Evolutionary conservation across 2,797 vertebrate species (phyloP), one percentile per base, ranked within the genome.

Genomic region (Sebastes oblongus): DNA sequence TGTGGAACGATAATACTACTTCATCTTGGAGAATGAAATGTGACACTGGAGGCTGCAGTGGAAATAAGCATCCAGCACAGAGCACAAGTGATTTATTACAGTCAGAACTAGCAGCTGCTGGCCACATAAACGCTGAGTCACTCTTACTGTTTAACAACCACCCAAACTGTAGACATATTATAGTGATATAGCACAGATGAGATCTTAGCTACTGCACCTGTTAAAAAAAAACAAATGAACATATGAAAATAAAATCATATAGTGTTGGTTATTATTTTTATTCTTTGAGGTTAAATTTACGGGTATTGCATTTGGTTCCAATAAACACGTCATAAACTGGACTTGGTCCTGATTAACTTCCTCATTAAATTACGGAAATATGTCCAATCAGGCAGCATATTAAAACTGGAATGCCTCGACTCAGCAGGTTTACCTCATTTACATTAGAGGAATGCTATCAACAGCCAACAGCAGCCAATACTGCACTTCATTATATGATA

Each of bases 11-110:
- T 46, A 39, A 39, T 39, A 39, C 39, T 39, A 39, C 39, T 39
- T 39, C 13, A 14, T 39, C 39, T 39, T 39, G 13, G 39, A 39
- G 39, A 39, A 39, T 39, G 39, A 39, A 52, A 72, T 58, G 30
- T 59, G 60, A 55, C 50, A 54, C 64, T 36, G 20, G 62, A 62
- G 68, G 66, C 58, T 72, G 72, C 54, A 14, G 76, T 62, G 68
- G 75, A 83, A 80, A 72, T 72, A 67, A 72, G 13, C 34, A 4
- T 75, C 66, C 52, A 65, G 73, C 2, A 50, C 54, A 52, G 69
- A 75, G 32, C 39, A 64, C 3, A 1, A 52, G 59, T 88, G 74
- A 72, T 87, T 89, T 70, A 88, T 78, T 75, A 79, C 36, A 34
- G 27, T 7, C 64, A 66, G 64, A 66, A 70, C 12, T 70, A 10